Conservation (phyloP, 1,140 invertebrate genomes). For the Leptonema lineaticorne region DNA sequence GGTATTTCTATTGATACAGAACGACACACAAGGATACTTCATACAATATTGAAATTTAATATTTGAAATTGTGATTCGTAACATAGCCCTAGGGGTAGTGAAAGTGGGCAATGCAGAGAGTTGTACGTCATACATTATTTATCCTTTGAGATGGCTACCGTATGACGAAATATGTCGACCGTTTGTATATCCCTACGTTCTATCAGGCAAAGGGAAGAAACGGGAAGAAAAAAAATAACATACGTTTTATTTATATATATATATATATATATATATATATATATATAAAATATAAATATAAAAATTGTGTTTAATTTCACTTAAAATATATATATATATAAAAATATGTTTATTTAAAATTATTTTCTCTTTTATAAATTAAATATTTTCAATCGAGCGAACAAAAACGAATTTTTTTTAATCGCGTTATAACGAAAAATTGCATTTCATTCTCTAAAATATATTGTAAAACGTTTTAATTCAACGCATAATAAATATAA, state of each 20-base stretch:
- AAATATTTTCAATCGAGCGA: too few species aligned
- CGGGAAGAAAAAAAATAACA: background rate
- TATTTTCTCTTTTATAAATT: too few species aligned
- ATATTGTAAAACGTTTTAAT: too few species aligned
- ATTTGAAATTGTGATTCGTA: conserved; percentile 31
- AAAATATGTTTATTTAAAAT: too few species aligned
- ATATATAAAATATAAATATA: background rate
- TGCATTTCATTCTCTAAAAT: too few species aligned
- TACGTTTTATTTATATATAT: background rate
- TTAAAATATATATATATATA: background rate
- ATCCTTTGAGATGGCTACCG: conserved; percentile 23
- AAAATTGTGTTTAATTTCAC: background rate
- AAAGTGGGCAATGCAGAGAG: conserved; percentile 8
- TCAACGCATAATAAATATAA: too few species aligned
- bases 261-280: background rate
- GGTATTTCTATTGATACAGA: background rate
- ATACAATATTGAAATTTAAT: conserved; percentile 28
- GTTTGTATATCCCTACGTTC: conserved; percentile 11
- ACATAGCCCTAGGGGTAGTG: background rate
- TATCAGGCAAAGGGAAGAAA: background rate
- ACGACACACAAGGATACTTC: background rate
- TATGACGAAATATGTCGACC: conserved; percentile 27
- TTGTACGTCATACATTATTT: conserved; percentile 32
- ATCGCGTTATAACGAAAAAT: too few species aligned
- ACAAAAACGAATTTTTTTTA: too few species aligned